These are phyloP conservation scores for Drosophila greeni DNA, from an alignment of 2,888 invertebrate genomes.

Conservation along the genomic window DNA sequence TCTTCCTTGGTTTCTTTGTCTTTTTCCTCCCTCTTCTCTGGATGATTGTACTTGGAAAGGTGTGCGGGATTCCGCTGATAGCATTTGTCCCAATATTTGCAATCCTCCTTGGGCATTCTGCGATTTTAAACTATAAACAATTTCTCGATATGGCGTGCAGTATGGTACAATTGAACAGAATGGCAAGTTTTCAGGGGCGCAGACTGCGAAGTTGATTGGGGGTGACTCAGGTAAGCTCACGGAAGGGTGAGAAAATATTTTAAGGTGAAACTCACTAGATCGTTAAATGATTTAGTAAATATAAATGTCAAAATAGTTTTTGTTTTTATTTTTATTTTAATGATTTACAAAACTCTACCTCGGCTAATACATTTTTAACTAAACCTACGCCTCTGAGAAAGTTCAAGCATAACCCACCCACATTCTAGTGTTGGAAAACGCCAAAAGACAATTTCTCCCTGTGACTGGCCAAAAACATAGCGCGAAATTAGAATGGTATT, in stretches of 20 bases:
- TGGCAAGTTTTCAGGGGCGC: slow-evolving; percentile 14
- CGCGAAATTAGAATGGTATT: slow-evolving; percentile 12
- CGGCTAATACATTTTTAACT: not conserved
- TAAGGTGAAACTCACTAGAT: no score
- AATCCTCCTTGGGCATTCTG: slow-evolving; percentile 80
- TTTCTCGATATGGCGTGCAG: slow-evolving; percentile 1
- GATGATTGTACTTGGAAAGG: slow-evolving; percentile 87
- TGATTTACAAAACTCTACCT: not conserved
- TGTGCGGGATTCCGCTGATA: slow-evolving; percentile 90
- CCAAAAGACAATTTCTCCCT: not conserved
- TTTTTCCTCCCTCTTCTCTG: slow-evolving; percentile 76
- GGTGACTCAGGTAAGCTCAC: not conserved
- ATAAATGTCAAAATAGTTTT: accelerated
- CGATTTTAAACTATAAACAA: slow-evolving; percentile 6
- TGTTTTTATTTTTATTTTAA: not conserved
- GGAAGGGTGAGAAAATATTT: not conserved
- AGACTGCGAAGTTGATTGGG: not conserved
- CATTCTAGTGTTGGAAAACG: slow-evolving; percentile 23
- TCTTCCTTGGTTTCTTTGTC: slow-evolving; percentile 1
- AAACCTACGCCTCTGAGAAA: not conserved
- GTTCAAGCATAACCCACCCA: not conserved
- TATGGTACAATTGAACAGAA: slow-evolving; percentile 13
- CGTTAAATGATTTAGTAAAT: no score
- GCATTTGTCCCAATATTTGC: slow-evolving; percentile 89
- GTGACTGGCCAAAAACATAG: slow-evolving; percentile 13